Percentiles rank a stretch among this genome's conserved stretches.
phyloP scores from a whole-genome alignment of 2,797 vertebrate genomes.

The Acrossocheilus fasciatus region DNA sequence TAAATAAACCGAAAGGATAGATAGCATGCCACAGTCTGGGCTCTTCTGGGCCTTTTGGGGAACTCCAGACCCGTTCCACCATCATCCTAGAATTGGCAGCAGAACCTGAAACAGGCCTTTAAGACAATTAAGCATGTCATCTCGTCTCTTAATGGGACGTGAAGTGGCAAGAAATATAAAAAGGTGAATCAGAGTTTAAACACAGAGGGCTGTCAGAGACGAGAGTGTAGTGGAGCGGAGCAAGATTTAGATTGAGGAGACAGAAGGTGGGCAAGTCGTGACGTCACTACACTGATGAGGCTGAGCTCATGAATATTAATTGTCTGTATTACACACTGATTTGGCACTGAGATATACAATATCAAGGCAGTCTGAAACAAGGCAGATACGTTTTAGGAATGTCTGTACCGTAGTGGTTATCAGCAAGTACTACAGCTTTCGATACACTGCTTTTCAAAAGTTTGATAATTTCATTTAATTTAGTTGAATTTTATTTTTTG shows the following conservation, averaged over 20 bases:
- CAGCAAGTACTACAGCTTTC: no score
- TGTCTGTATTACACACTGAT: neutral
- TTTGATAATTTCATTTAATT: no score
- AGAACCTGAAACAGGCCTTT: neutral
- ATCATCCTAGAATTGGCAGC: neutral
- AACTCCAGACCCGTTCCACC: neutral
- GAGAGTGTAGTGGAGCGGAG: neutral
- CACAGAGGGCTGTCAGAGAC: constrained; percentile 1
- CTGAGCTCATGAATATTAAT: neutral
- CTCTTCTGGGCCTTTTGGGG: neutral
- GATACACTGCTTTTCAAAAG: no score
- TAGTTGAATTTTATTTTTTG: no score
- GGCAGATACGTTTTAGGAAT: neutral
- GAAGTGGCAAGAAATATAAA: constrained; percentile 11
- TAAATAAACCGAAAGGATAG: constrained; percentile 37
- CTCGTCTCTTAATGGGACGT: neutral
- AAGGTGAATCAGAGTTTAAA: constrained; percentile 11
- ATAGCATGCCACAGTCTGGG: neutral
- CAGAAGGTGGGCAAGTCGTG: neutral
- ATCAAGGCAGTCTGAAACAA: neutral
- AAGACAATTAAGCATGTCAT: constrained; percentile 6
- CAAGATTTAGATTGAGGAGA: constrained; percentile 2
- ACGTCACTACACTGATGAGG: neutral
- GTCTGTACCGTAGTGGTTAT: neutral
- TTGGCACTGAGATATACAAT: neutral